These are phyloP conservation scores for Fistularia tabacaria DNA, from an alignment of 2,797 vertebrate genomes.

Conservation along the genomic window DNA sequence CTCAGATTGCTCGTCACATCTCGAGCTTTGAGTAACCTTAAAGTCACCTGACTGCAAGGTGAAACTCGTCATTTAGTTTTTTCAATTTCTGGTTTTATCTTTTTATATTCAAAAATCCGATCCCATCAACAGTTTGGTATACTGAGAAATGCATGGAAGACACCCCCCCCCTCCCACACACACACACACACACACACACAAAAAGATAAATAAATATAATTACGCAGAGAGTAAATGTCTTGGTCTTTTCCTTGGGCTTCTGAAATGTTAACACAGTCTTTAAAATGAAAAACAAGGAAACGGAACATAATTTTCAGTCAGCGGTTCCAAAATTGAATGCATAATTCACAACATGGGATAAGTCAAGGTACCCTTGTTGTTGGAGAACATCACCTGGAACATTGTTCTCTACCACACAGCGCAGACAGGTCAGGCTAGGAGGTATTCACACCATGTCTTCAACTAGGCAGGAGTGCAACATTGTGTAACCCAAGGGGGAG, in stretches of 20 bases:
- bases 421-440: slow-evolving; percentile 31
- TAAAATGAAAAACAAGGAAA: slow-evolving; percentile 2
- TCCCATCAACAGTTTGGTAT: too few relatives aligned
- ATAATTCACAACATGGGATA: slow-evolving; percentile 23
- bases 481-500: slow-evolving; percentile 27
- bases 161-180: too few relatives aligned
- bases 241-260: neutral
- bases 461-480: slow-evolving; percentile 20
- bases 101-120: too few relatives aligned
- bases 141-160: too few relatives aligned
- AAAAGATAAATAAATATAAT: too few relatives aligned
- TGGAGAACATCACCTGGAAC: slow-evolving; percentile 24
- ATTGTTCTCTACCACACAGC: slow-evolving; percentile 14
- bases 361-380: slow-evolving; percentile 19
- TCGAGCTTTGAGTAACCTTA: slow-evolving; percentile 55
- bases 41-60: slow-evolving; percentile 15
- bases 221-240: neutral
- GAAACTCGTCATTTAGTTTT: slow-evolving; percentile 12
- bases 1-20: slow-evolving; percentile 52
- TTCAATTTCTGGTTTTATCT: slow-evolving; percentile 5
- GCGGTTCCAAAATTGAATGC: slow-evolving; percentile 17
- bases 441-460: slow-evolving; percentile 40
- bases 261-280: slow-evolving; percentile 8
- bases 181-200: too few relatives aligned
- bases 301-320: neutral